Evolutionary conservation across 2,888 invertebrate genomes (phyloP), one percentile per base, ranked within the genome.

Genomic region (Ecliptopera silaceata): DNA sequence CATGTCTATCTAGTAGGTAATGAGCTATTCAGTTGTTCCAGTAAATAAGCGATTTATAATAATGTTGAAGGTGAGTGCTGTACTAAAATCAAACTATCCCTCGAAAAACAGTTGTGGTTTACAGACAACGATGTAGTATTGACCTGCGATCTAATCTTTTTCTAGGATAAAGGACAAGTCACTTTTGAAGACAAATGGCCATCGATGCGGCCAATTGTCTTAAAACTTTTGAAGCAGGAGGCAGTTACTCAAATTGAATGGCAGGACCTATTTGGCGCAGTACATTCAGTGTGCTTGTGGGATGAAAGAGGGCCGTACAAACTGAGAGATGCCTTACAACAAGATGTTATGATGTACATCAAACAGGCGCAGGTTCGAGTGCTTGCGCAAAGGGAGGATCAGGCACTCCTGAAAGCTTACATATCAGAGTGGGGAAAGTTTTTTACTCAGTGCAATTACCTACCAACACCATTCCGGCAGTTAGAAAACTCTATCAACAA

Each of bases 361-460:
- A 96, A 96, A 78, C 96, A 97, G 81, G 98, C 98, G 26, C 98
- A 98, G 83, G 94, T 93, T 73, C 93, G 97, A 71, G 98, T 99
- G 1, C 91, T 98, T 64, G 95, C 96, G 0, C 97, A 98, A 77
- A 94, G 97, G 63, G 98, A 99, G 77, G 99, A 99, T 73, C 98
- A 98, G 80, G 97, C 98, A 0, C 92, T 99, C 32, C 92, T 99
- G 5, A 98, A 97, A 84, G 97, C 98, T 0, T 99, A 99, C 82
- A 99, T 99, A 70, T 94, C 96, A 4, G 99, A 99, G 88, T 99
- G 99, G 99, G 94, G 97, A 46, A 98, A 98, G 80, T 99, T 99
- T 91, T 99, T 98, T 81, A 97, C 98, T 3, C 99, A 99, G 83
- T 98, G 99, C 86, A 96, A 97, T 82, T 99, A 99, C 89, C 92